These are phyloP conservation scores for Anabas testudineus DNA, from an alignment of 2,797 vertebrate species.

Conservation along the genomic window DNA sequence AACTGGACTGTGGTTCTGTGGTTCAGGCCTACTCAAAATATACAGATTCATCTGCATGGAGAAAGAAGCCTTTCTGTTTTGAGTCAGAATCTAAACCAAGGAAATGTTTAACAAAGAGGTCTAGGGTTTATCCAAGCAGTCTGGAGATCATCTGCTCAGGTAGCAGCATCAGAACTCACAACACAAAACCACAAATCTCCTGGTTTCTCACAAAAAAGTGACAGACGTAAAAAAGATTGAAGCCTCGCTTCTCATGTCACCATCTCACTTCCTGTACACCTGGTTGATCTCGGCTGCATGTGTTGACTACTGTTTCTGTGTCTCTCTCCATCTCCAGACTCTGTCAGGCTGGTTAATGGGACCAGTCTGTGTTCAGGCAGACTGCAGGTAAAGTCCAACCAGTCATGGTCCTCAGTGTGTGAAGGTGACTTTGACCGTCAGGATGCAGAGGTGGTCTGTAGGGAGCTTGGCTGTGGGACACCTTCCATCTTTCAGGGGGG, in stretches of 20 bases:
- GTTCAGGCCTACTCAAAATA: neutral
- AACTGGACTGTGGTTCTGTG: constrained; percentile 28
- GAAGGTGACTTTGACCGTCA: neutral
- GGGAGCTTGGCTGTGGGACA: constrained; percentile 28
- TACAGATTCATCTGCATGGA: no score
- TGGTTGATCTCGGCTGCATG: no score
- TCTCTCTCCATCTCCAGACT: constrained; percentile 7
- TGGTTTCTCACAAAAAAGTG: no score
- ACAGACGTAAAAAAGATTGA: no score
- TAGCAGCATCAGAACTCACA: neutral
- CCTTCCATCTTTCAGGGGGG: neutral
- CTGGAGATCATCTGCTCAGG: neutral
- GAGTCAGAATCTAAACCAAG: neutral
- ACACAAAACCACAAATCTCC: no score
- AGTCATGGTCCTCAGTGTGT: constrained; percentile 23
- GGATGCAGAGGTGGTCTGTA: constrained; percentile 26
- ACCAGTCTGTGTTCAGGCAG: constrained; percentile 24
- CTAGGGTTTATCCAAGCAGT: no score
- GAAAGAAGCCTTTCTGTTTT: neutral
- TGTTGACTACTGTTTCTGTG: no score
- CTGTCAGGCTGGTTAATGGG: constrained; percentile 26
- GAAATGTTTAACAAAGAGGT: neutral
- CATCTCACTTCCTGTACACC: no score
- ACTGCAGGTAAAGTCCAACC: constrained; percentile 23
- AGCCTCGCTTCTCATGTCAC: no score